Evolutionary conservation across 2,888 invertebrate species (phyloP).

Genomic region (Nemotelus nigrinus): DNA sequence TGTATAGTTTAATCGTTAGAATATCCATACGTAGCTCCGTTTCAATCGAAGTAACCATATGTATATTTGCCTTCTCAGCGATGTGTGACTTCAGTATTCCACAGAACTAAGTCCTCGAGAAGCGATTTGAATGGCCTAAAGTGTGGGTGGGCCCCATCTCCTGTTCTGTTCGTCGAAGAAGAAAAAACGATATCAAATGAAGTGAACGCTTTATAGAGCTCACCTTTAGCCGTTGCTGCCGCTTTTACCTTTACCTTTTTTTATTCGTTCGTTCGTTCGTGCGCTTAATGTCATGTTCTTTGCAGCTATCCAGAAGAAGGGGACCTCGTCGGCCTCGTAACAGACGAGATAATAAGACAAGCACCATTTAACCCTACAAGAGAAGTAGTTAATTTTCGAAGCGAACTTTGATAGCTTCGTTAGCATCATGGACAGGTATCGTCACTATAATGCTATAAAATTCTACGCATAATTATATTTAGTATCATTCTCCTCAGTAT

Average conservation of each 20-base stretch:
- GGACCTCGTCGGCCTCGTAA: constrained; percentile 2
- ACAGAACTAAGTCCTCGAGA: neutral
- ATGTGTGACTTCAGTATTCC: neutral
- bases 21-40: neutral
- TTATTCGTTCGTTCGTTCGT: constrained; percentile 14
- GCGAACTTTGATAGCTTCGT: no score
- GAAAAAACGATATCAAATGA: constrained; percentile 40
- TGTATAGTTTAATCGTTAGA: neutral
- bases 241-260: constrained; percentile 24
- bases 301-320: neutral
- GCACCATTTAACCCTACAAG: neutral
- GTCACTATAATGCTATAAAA: no score
- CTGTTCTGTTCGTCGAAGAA: constrained; percentile 15
- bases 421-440: no score
- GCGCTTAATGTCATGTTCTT: constrained; percentile 8
- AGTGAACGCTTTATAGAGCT: constrained; percentile 39
- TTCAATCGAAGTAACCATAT: neutral
- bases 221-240: constrained; percentile 31
- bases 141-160: constrained; percentile 43
- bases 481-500: no score
- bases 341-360: constrained; percentile 1
- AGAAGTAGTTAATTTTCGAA: neutral
- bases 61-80: neutral
- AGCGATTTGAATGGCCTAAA: constrained; percentile 28
- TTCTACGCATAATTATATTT: no score